Evolutionary conservation across 2,888 invertebrate species (phyloP).

Genomic region (Epiblema foenella): DNA sequence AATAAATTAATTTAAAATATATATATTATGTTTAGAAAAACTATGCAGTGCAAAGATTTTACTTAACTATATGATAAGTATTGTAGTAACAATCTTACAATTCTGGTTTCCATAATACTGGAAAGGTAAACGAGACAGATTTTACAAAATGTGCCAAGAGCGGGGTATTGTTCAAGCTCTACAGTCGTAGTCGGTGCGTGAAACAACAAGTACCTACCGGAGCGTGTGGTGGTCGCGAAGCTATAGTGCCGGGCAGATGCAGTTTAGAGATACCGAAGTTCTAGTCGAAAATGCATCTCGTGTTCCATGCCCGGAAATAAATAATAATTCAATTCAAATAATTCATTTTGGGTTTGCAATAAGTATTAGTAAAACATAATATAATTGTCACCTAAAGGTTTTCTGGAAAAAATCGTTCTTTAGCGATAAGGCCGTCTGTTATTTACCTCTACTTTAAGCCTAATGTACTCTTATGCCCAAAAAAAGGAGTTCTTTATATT

Average conservation of each 20-base stretch:
- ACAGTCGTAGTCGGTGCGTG: conserved; percentile 69
- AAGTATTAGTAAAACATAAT: no score
- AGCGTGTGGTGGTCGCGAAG: conserved; percentile 64
- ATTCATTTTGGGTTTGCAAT: no score
- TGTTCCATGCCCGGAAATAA: conserved; percentile 7
- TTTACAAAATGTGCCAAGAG: conserved; percentile 49
- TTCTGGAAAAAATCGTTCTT: no score
- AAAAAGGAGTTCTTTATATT: no score
- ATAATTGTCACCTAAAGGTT: no score
- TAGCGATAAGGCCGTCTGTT: no score
- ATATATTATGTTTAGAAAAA: neutral
- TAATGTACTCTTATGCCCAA: no score
- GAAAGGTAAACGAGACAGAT: conserved; percentile 41
- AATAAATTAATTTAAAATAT: conserved; percentile 54
- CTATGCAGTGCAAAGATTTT: neutral
- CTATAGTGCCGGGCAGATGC: conserved; percentile 69
- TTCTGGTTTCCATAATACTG: conserved; percentile 29
- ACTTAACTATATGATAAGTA: neutral
- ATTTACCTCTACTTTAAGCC: no score
- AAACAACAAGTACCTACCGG: conserved; percentile 72
- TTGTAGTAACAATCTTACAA: conserved; percentile 29
- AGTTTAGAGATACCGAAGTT: conserved; percentile 65
- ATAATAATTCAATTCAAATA: neutral
- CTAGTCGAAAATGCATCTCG: conserved; percentile 67
- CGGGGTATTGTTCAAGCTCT: conserved; percentile 56